Evolutionary conservation across 2,797 vertebrate species (phyloP), one percentile per base, ranked within the genome.

Genomic region (Lithobates pipiens): DNA sequence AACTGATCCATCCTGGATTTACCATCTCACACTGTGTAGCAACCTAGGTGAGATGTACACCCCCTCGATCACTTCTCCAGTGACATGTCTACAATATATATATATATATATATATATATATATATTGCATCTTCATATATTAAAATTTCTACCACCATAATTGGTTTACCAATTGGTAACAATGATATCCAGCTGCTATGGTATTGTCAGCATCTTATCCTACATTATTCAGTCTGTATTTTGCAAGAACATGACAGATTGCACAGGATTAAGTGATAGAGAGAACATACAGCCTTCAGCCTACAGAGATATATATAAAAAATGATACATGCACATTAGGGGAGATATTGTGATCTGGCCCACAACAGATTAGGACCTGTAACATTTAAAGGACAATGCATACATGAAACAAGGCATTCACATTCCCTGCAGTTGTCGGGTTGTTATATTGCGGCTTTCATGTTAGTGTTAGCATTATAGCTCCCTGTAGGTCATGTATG

Each of bases 341-440:
- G 23, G 23, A 69, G 29, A 76, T 32, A 18, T 27, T 18, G 9
- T 15, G 68, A 68, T 83, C 25, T 42, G 3, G 10, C 42, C 73
- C 27, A 83, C 68, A 77, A 61, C 57, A 76, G 65, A 83, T 83
- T 76, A 83, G 82, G 70, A 57, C 44, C 73, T 77, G 68, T 76
- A 76, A 61, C 67, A 32, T 68, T 69, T 77, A 77, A 83, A 77
- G 54, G 65, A 46, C 44, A 76, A 76, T 29, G 39, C 32, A 70
- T 3, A 10, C 32, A 36, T 25, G 63, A 44, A 15, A 50, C 34
- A 44, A 36, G 16, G 71, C 29, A 77, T 61, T 77, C 74, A 70
- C 70, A 83, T 83, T 83, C 74, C 76, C 61, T 57, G 23, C 46
- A 9, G 82, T 6, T 18, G 32, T 7, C 29, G 15, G 29, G 46